A percentile compares a stretch with the other conserved stretches of the same genome.
Conservation (phyloP, 2,797 vertebrate genomes). For the Phataginus tricuspis region DNA sequence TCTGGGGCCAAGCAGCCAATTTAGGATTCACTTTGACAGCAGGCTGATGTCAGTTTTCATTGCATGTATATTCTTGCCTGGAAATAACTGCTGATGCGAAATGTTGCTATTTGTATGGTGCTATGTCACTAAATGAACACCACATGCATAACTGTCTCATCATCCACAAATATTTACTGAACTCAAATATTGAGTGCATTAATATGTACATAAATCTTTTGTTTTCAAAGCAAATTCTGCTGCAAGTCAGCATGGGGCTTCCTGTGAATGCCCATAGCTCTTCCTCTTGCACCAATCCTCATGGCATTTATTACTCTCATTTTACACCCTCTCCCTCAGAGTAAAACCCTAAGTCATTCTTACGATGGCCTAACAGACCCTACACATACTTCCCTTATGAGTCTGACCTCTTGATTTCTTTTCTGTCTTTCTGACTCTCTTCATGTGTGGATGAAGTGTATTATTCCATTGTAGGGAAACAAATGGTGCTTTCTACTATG, state of each 20-base stretch:
- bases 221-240: conserved; percentile 35
- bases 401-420: neutral
- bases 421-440: neutral
- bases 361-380: neutral
- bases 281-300: neutral
- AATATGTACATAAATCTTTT: neutral
- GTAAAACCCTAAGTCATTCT: neutral
- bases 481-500: neutral
- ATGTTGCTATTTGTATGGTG: neutral
- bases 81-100: neutral
- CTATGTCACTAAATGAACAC: conserved; percentile 32
- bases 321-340: neutral
- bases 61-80: conserved; percentile 17
- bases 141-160: neutral
- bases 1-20: neutral
- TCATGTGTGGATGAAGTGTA: neutral
- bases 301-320: neutral
- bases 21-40: conserved; percentile 56
- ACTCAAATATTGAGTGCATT: conserved; percentile 1
- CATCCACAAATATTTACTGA: conserved; percentile 53
- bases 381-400: neutral
- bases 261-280: neutral
- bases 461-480: neutral
- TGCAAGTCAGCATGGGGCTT: neutral
- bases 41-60: neutral